Conservation (phyloP, 2,888 invertebrate species). For the Gnatocerus cornutus region DNA sequence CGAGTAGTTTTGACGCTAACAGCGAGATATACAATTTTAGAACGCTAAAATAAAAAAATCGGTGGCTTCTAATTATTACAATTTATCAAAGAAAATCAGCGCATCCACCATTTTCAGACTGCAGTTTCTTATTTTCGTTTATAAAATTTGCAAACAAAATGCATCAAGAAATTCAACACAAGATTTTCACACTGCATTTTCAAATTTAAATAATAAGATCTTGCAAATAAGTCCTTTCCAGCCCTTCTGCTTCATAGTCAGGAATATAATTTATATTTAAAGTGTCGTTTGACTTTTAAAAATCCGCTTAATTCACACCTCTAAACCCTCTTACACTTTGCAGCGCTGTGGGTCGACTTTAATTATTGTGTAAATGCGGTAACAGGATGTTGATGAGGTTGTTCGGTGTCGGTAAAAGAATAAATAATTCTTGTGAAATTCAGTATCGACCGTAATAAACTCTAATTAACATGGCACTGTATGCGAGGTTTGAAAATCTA, state of each 20-base stretch:
- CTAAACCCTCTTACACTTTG: conserved; percentile 6
- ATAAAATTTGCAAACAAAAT: too few species aligned
- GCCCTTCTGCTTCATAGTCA: not conserved
- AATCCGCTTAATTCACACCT: conserved; percentile 10
- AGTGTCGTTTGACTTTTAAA: conserved; percentile 10
- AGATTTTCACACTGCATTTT: not conserved
- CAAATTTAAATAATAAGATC: not conserved
- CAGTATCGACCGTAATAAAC: conserved; percentile 42
- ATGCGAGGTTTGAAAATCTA: conserved; percentile 42
- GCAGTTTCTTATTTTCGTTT: too few species aligned
- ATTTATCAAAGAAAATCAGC: too few species aligned
- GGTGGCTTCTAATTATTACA: too few species aligned
- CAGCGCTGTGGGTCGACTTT: conserved; percentile 27
- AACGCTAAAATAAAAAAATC: too few species aligned
- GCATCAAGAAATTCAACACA: too few species aligned
- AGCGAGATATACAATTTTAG: not conserved
- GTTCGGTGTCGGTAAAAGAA: conserved; percentile 38
- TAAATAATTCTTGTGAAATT: conserved; percentile 41
- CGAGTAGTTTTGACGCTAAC: conserved; percentile 1
- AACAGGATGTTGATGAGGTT: conserved; percentile 41
- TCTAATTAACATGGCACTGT: conserved; percentile 40
- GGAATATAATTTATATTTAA: conserved; percentile 4
- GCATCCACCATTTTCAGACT: too few species aligned
- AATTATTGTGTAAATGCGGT: conserved; percentile 43
- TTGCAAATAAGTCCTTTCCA: not conserved